Base-by-base conservation (phyloP, 2,888 invertebrate genomes). In the Troides aeacus region DNA sequence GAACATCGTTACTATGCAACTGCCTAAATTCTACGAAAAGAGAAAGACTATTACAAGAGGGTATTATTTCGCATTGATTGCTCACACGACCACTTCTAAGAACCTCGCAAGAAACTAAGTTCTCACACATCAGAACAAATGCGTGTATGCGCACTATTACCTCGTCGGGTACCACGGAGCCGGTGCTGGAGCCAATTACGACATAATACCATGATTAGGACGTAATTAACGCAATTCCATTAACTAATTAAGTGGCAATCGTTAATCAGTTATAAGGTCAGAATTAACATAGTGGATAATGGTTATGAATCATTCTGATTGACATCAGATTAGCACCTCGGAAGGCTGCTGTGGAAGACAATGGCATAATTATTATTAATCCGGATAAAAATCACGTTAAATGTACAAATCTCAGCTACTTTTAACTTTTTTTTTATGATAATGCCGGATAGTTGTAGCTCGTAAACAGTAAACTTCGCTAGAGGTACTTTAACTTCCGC, bases 241-340 rank as follows among this genome's bases (percentile, higher is more conserved):
- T 89, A 89, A 88, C 84, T 88, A 83, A 85, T 85, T 85, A 87
- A 83, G 81, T 78, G 81, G 81, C 82, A 86, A 87, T 84, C 85
- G 85, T 88, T 87, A 87, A 87, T 83, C 78, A 84, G 87, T 86
- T 83, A 83, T 82, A 79, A 83, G 85, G 84, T 84, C 81, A 78
- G 78, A 81, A 86, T 84, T 84, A 83, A 74, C 74, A 72, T 76
- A 74, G 71, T 71, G 63, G 72, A 70, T 86, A 87, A 88, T 88
- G 77, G 62, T 59, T 70, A 50, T 53, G 58, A 58, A 70, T 61
- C 64, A 56, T 63, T 53, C 30, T 30, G 30, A 30, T 30, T 30
- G 30, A 30, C 30, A 30, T 30, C 30, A 62, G 65, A 59, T 59
- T 70, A 58, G 66, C 69, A 66, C 66, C 59, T 62, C 58, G 57